Evolutionary conservation across 2,888 invertebrate species (phyloP).

Genomic region (Antheraea yamamai): DNA sequence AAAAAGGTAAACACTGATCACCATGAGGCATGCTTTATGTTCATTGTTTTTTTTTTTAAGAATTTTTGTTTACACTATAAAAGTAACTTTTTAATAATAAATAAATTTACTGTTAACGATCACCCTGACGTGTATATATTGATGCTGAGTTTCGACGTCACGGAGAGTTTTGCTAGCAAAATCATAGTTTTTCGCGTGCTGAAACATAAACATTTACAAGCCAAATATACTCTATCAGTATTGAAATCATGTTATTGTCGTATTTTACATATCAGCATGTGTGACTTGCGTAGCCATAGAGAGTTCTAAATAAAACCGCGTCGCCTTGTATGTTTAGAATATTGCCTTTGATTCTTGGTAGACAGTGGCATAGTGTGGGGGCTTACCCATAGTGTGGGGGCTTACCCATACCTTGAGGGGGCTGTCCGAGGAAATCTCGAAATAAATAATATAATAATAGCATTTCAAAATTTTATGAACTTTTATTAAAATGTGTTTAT

Average conservation of each 20-base stretch:
- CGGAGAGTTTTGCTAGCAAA: slow-evolving; percentile 52
- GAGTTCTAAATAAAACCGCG: slow-evolving; percentile 54
- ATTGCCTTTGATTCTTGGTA: slow-evolving; percentile 61
- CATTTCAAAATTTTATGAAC: too few relatives aligned
- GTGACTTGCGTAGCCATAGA: slow-evolving; percentile 71
- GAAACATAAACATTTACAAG: slow-evolving; percentile 43
- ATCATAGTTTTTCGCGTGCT: slow-evolving; percentile 62
- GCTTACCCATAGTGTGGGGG: too few relatives aligned
- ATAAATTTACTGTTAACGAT: not conserved
- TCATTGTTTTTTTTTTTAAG: not conserved
- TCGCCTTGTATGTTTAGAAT: slow-evolving; percentile 61
- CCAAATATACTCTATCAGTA: slow-evolving; percentile 72
- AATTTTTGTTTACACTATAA: not conserved
- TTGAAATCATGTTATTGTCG: slow-evolving; percentile 71
- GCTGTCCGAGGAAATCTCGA: too few relatives aligned
- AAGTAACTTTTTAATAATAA: not conserved
- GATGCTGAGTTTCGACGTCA: not conserved
- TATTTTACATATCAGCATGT: slow-evolving; percentile 80
- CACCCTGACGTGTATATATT: not conserved
- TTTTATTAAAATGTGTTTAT: too few relatives aligned
- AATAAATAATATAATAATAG: too few relatives aligned
- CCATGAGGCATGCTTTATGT: not conserved
- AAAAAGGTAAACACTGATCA: not conserved
- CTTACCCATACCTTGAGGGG: too few relatives aligned
- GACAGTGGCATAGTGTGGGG: too few relatives aligned